Evolutionary conservation across 2,113 vertebrate genomes (phyloP), one percentile per base, ranked within the genome.

Genomic region (Hystrix cristata): DNA sequence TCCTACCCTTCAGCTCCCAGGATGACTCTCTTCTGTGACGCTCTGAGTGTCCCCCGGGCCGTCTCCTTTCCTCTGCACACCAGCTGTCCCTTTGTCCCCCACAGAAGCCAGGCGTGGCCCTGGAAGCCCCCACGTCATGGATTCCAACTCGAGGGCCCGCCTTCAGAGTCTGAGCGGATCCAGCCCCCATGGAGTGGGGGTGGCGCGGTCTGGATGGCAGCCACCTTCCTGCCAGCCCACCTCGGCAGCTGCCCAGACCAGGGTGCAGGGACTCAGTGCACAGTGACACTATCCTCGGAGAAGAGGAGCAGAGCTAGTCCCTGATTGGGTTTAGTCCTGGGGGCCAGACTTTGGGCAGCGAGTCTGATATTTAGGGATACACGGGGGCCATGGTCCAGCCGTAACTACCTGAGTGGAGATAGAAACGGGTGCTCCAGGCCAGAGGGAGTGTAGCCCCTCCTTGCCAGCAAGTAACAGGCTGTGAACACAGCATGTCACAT

Each of bases 121-220:
- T 19, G 0, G 5, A 16, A 23, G 43, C 43, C 14, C 1, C 67
- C n/a, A 55, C 76, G 48, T 87, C 23, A 4, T 7, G 0, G 3
- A 1, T 23, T 57, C 7, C 31, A 16, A 34, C 18, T 23, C n/a
- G 19, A 38, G 78, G 0, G 23, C 2, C 71, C 12, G 43, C 69
- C 60, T 4, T 18, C 15, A 14, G 84, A 64, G 57, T 31, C 38
- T 3, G 4, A 16, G 43, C 1, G 7, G 25, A 12, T 72, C 46
- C 60, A 62, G 18, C 8, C 2, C 53, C 23, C 60, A 5, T 1
- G 55, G 31, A 53, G 34, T 19, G 27, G n/a, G 16, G n/a, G 29
- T 38, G 84, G 59, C 34, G 25, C 27, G 7, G 1, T 60, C 81
- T 76, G 80, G 43, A 13, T 90, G 1, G 19, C 31, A 16, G 16